Evolutionary conservation across 2,888 invertebrate genomes (phyloP).

Genomic region (Cybosia mesomella): DNA sequence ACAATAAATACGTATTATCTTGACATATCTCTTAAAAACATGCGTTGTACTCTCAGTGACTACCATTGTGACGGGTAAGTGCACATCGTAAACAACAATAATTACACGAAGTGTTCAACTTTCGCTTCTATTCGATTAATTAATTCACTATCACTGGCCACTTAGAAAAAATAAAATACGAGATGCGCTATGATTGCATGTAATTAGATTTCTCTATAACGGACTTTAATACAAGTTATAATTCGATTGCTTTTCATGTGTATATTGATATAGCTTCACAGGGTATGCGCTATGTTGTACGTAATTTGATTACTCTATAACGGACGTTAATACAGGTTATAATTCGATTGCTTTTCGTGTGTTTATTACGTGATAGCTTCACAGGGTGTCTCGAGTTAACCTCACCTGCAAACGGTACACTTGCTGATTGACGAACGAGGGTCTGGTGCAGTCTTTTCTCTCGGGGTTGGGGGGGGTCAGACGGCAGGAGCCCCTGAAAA

Average conservation of each 20-base stretch:
- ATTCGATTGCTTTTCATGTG: no score
- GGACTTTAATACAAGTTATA: not conserved
- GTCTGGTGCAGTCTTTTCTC: not conserved
- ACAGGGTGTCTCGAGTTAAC: no score
- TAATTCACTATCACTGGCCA: conserved; percentile 25
- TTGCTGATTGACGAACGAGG: not conserved
- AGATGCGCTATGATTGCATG: not conserved
- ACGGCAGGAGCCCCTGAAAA: no score
- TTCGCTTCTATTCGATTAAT: conserved; percentile 38
- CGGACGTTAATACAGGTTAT: not conserved
- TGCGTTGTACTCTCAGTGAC: not conserved
- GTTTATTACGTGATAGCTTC: not conserved
- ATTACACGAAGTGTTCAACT: conserved; percentile 37
- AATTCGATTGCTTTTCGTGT: no score
- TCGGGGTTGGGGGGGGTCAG: no score
- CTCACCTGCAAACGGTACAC: not conserved
- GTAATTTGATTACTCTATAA: not conserved
- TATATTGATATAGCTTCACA: not conserved
- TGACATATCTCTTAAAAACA: not conserved
- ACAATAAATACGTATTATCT: no score
- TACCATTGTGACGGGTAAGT: conserved; percentile 15
- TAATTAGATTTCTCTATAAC: not conserved
- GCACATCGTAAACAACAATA: conserved; percentile 26
- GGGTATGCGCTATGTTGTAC: not conserved
- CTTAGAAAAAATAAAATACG: not conserved